phyloP scores from a whole-genome alignment of 1,140 invertebrate species.

The Heliconius melpomene region DNA sequence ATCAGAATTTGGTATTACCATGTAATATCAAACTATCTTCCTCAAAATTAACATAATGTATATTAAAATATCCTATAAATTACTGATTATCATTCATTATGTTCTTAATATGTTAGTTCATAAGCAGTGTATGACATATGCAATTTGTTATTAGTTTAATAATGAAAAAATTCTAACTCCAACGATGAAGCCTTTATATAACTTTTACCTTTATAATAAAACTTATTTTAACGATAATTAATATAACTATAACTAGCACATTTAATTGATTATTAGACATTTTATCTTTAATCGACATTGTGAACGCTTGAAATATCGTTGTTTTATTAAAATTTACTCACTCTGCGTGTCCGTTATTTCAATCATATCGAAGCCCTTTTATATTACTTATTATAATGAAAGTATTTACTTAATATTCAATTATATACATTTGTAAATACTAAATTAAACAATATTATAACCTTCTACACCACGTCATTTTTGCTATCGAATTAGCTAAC shows the following conservation, averaged over 20 bases:
- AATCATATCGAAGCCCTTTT: constrained; percentile 60
- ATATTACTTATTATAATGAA: constrained; percentile 31
- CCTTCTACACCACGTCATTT: constrained; percentile 73
- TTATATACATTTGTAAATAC: constrained; percentile 54
- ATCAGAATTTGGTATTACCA: too few species aligned
- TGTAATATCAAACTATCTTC: too few species aligned
- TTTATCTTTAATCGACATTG: constrained; percentile 16
- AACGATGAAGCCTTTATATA: neutral
- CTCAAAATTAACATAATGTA: too few species aligned
- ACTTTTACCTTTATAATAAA: neutral
- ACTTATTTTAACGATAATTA: neutral
- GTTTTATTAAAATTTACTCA: constrained; percentile 47
- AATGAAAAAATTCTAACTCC: neutral
- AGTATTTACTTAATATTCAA: constrained; percentile 38
- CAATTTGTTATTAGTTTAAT: neutral
- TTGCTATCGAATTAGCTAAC: constrained; percentile 47
- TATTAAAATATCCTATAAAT: too few species aligned
- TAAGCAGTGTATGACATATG: neutral
- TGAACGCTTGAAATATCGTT: neutral
- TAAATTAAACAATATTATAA: constrained; percentile 63
- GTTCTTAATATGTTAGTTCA: too few species aligned
- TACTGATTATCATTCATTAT: too few species aligned
- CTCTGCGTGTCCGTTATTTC: constrained; percentile 74
- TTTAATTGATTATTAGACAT: constrained; percentile 30
- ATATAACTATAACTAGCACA: neutral